Conservation (phyloP, 2,113 vertebrate species). For the Lucifuga dentata region DNA sequence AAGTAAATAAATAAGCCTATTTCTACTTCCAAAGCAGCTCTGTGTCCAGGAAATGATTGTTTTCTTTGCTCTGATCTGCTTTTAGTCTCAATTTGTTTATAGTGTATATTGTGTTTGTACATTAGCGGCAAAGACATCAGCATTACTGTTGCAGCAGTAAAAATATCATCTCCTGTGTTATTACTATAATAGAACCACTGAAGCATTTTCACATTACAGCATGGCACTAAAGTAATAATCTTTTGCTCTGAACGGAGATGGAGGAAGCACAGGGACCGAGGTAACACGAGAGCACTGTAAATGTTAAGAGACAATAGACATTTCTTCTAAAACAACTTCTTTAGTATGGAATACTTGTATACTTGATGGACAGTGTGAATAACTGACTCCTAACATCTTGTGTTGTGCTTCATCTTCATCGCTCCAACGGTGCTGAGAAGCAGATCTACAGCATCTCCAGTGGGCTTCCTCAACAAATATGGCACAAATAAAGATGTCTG, state of each 20-base stretch:
- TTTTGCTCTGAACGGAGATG: not conserved
- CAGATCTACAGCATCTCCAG: not conserved
- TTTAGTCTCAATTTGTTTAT: too few species aligned
- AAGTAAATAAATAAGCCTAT: too few species aligned
- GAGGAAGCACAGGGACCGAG: constrained; percentile 4
- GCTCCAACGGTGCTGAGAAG: not conserved
- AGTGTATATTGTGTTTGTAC: too few species aligned
- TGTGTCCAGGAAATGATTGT: too few species aligned
- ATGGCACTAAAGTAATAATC: constrained; percentile 16
- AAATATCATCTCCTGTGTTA: constrained; percentile 3
- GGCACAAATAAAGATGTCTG: not conserved
- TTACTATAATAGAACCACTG: constrained; percentile 19
- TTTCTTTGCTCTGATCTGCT: too few species aligned
- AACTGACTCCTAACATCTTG: too few species aligned
- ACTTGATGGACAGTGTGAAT: not conserved
- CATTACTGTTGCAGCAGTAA: not conserved
- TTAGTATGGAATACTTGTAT: not conserved
- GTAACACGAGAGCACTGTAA: not conserved
- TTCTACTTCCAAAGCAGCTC: too few species aligned
- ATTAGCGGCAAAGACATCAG: not conserved
- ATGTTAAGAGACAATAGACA: not conserved
- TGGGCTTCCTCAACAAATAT: too few species aligned
- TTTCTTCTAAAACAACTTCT: not conserved
- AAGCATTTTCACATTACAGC: constrained; percentile 35
- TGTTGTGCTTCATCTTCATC: not conserved